Conservation (phyloP, 2,797 vertebrate species). For the Scyliorhinus canicula region DNA sequence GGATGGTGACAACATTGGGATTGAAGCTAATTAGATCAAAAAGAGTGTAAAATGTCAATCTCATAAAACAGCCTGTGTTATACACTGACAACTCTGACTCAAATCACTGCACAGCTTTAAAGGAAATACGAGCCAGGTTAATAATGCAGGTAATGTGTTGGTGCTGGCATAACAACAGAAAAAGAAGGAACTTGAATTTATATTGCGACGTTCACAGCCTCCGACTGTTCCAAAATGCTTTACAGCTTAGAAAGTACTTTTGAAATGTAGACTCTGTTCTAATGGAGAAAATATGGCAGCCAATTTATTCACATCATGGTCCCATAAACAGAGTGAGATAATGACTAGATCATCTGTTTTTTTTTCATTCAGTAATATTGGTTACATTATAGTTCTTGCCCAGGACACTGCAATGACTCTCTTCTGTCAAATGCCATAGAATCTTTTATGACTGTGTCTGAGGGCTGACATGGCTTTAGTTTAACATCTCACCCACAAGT, state of each 20-base stretch:
- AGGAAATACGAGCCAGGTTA: not conserved
- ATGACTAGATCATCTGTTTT: not conserved
- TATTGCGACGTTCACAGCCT: not conserved
- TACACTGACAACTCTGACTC: not conserved
- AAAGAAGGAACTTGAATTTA: not conserved
- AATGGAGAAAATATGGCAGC: not conserved
- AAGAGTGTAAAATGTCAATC: not conserved
- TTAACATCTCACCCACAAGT: not conserved
- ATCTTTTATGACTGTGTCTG: not conserved
- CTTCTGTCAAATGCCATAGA: no score
- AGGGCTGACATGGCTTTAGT: not conserved
- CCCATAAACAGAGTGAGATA: not conserved
- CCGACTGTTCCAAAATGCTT: not conserved
- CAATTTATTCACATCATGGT: not conserved
- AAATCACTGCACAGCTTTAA: not conserved
- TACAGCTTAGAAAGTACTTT: not conserved
- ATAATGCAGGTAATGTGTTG: not conserved
- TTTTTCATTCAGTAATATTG: not conserved
- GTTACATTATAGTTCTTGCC: not conserved
- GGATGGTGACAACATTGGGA: not conserved
- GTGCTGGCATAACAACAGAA: slow-evolving; percentile 2
- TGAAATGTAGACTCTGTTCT: not conserved
- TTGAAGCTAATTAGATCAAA: slow-evolving; percentile 5
- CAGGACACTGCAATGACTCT: not conserved
- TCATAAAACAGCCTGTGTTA: not conserved